phyloP scores from a whole-genome alignment of 2,797 vertebrate genomes.

The Sebastes hubbsi region DNA sequence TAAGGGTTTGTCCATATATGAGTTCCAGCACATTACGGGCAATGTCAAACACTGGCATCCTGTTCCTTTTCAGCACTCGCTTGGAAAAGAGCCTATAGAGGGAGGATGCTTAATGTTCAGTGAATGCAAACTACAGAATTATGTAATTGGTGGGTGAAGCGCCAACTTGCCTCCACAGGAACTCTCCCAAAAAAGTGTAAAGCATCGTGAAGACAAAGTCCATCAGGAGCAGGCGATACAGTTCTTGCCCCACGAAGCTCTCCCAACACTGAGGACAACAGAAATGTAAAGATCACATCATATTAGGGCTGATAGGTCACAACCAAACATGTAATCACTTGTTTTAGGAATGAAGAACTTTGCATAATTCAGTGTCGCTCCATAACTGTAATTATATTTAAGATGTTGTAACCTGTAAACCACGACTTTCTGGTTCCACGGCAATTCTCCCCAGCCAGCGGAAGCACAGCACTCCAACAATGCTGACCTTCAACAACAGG shows the following conservation, averaged over 20 bases:
- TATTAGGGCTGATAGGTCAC: neutral
- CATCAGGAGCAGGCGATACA: slow-evolving; percentile 88
- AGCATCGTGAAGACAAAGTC: slow-evolving; percentile 87
- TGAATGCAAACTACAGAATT: neutral
- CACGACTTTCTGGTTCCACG: neutral
- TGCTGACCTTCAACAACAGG: slow-evolving; percentile 83
- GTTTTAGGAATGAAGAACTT: neutral
- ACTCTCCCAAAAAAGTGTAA: slow-evolving; percentile 84
- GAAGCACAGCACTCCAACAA: slow-evolving; percentile 84
- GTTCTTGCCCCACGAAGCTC: slow-evolving; percentile 89
- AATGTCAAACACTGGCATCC: slow-evolving; percentile 89
- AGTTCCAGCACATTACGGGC: slow-evolving; percentile 89
- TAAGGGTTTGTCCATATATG: slow-evolving; percentile 91
- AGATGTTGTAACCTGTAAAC: slow-evolving; percentile 36
- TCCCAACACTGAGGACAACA: slow-evolving; percentile 88
- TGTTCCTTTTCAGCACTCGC: slow-evolving; percentile 69
- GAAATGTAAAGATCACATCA: neutral
- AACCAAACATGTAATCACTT: neutral
- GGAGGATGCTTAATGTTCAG: neutral
- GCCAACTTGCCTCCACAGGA: slow-evolving; percentile 86
- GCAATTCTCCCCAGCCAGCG: slow-evolving; percentile 83
- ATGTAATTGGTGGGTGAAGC: neutral
- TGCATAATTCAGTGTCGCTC: neutral
- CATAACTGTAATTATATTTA: neutral
- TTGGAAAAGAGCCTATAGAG: slow-evolving; percentile 78